Base-by-base conservation (phyloP, 2,888 invertebrate species). In the Nycteola revayana region DNA sequence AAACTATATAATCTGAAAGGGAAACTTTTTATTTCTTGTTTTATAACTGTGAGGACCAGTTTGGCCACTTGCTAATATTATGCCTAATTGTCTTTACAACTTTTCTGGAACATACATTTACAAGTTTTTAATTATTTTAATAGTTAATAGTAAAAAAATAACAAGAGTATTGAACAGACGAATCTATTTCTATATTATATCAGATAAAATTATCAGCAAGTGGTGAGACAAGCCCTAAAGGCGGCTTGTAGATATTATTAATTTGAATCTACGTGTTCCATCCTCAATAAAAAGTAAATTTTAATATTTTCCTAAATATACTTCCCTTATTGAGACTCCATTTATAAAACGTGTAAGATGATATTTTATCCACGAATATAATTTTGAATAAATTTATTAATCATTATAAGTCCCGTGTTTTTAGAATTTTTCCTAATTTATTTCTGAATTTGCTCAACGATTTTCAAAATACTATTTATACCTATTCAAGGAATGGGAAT, bases 381-480 rank as follows among this genome's bases (percentile, higher is more conserved):
- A 42, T 42, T 49, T 46, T 47, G 32, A 21, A 41, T 36, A 46
- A 45, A 46, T 51, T 47, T 47, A 46, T 48, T 41, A 52, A 52
- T 52, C 49, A 46, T 40, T 50, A 45, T 45, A 51, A 53, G 52
- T 51, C 51, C 57, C 45, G 43, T 38, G 40, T 47, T 46, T 29
- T 47, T 44, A 58, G 32, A 43, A 40, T 31, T 33, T 45, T 45
- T 48, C 50, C 41, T 50, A 36, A 45, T 39, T 58, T 50, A 48
- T 63, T 63, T 71, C 63, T 68, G 62, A 70, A 69, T 71, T 77
- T 79, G 78, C 79, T 78, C 79, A 79, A 79, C 60, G 59, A 66
- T 63, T 50, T 64, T 56, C 49, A 61, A 66, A 64, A 49, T 49
- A 63, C 52, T 60, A 56, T 58, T 44, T 58, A 59, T 49, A 49